These are phyloP conservation scores for Flexamia atlantica DNA, from an alignment of 2,888 invertebrate genomes.

Conservation along the genomic window DNA sequence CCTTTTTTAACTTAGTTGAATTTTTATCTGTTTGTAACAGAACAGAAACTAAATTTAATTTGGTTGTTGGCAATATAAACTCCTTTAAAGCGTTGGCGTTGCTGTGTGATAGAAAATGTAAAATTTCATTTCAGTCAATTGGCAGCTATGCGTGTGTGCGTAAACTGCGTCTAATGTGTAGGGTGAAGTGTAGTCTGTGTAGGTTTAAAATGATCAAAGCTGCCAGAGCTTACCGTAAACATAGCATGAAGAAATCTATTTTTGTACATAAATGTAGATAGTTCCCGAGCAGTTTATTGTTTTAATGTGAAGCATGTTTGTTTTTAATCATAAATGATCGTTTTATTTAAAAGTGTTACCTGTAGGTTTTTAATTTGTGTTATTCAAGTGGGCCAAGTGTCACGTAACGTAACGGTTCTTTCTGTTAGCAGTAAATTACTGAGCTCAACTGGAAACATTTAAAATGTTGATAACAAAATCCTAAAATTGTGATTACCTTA, in stretches of 20 bases:
- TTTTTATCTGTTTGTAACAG: too few species aligned
- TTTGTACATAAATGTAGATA: not conserved
- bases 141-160: constrained; percentile 29
- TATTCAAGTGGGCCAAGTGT: not conserved
- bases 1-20: too few species aligned
- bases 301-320: not conserved
- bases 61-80: not conserved
- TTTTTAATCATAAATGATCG: not conserved
- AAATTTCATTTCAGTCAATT: constrained; percentile 22
- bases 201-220: constrained; percentile 46
- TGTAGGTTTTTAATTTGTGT: constrained; percentile 22
- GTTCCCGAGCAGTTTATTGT: not conserved
- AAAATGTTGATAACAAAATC: not conserved
- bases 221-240: constrained; percentile 45
- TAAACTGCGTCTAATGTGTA: too few species aligned
- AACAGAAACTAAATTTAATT: too few species aligned
- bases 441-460: not conserved
- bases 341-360: not conserved
- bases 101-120: not conserved
- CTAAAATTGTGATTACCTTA: not conserved
- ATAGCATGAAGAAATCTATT: not conserved
- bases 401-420: constrained; percentile 52
- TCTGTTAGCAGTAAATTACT: not conserved
- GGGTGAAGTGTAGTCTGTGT: constrained; percentile 42
- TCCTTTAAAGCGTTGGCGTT: not conserved